Evolutionary conservation across 1,140 invertebrate species (phyloP), one percentile per base, ranked within the genome.

Genomic region (Heterodera carotae): DNA sequence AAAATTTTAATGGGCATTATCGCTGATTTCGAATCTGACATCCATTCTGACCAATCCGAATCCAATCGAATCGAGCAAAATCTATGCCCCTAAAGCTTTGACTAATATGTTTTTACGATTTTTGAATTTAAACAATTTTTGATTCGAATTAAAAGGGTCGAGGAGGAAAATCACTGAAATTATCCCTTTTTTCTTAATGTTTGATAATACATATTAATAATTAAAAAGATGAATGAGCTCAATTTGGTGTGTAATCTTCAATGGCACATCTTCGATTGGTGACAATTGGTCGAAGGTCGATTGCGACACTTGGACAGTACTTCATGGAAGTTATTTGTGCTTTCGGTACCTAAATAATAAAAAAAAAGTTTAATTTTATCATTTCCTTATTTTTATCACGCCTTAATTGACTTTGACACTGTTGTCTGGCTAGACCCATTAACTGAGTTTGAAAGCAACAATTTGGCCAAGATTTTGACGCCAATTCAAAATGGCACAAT

Each of bases 351-450:
- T 1, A 43, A 43, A n/a, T n/a, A 43, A 43, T 43, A 43, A 8
- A 43, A 43, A 43, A 1, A 43, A 6, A 0, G 39, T 12, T 8
- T 8, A 43, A 12, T 43, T 43, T 43, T n/a, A n/a, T n/a, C 0
- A 27, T 1, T 76, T 31, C 74, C 5, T 18, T 76, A 10, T 8
- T 5, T 77, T 77, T n/a, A 77, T 79, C 31, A 77, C n/a, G 31
- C 27, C 60, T 68, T 77, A 2, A 5, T 56, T 8, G 76, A 77
- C 71, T 3, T 10, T 29, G 53, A 77, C 33, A 39, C 76, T 25
- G 68, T 77, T 12, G 60, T 77, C 6, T 77, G 80, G 56, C 43
- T 25, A 10, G 76, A 77, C 78, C 34, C 77, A 12, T 77, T 78
- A 8, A 29, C 81, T 15, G 29, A 72, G 8, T 77, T 77, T 33